phyloP scores from a whole-genome alignment of 2,113 vertebrate genomes.

The Diphyllodes magnificus region DNA sequence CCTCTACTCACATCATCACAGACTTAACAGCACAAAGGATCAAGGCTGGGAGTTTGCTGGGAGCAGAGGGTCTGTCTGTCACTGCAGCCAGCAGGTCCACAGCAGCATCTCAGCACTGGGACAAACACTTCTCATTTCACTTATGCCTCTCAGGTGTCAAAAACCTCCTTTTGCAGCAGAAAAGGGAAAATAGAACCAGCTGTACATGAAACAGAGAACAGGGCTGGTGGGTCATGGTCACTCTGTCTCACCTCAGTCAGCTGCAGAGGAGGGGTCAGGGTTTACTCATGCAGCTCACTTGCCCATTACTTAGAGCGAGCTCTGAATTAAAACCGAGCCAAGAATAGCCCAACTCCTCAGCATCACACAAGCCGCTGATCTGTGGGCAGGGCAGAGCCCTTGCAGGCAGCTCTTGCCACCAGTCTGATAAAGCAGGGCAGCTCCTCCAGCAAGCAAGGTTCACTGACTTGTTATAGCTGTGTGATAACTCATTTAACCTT shows the following conservation, averaged over 20 bases:
- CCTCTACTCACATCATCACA: neutral
- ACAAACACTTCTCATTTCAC: neutral
- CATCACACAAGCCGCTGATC: fast-evolving
- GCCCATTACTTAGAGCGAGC: neutral
- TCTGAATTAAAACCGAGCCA: neutral
- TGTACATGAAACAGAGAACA: neutral
- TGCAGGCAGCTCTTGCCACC: neutral
- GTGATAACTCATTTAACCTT: neutral
- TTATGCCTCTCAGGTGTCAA: neutral
- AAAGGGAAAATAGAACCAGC: neutral
- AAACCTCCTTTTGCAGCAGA: neutral
- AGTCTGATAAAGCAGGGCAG: neutral
- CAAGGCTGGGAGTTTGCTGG: neutral
- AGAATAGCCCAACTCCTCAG: neutral
- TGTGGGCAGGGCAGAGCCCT: neutral
- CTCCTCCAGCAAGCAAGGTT: neutral
- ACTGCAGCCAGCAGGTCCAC: neutral
- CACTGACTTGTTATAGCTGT: neutral
- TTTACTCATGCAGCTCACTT: neutral
- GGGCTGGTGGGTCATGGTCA: fast-evolving
- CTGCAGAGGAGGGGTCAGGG: neutral
- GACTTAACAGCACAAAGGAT: neutral
- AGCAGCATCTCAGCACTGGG: neutral
- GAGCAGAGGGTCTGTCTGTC: neutral
- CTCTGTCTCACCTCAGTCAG: neutral